phyloP scores from a whole-genome alignment of 2,888 invertebrate species.

The Drosophila picticornis region DNA sequence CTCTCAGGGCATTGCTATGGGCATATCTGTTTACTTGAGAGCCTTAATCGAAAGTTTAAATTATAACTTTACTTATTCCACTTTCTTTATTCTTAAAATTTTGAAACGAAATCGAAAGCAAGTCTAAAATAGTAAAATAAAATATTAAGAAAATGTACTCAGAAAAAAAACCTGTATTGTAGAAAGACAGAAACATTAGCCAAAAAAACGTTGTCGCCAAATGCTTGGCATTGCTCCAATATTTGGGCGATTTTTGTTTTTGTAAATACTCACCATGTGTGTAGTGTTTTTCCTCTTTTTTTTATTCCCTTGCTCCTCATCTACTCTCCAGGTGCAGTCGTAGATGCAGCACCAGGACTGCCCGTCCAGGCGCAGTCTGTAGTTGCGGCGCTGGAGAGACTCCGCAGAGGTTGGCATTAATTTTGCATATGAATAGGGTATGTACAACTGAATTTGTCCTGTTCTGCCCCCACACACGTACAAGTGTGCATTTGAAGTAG shows the following conservation, averaged over 20 bases:
- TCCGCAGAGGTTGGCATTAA: slow-evolving; percentile 44
- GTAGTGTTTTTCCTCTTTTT: neutral
- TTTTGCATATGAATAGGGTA: slow-evolving; percentile 69
- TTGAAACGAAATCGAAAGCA: neutral
- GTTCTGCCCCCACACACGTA: neutral
- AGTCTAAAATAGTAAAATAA: neutral
- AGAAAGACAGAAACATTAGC: neutral
- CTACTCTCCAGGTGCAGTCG: neutral
- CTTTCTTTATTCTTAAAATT: neutral
- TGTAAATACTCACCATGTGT: neutral
- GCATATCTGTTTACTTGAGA: neutral
- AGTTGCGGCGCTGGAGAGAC: slow-evolving; percentile 16
- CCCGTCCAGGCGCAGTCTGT: slow-evolving; percentile 5
- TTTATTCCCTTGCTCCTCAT: neutral
- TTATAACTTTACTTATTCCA: neutral
- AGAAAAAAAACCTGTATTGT: neutral
- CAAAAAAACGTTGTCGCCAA: neutral
- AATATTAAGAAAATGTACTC: neutral
- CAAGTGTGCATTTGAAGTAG: neutral
- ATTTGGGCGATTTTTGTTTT: neutral
- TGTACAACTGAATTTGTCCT: slow-evolving; percentile 42
- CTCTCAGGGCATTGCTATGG: neutral
- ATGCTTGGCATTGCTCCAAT: neutral
- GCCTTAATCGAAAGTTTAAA: neutral
- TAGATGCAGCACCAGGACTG: slow-evolving; percentile 1